phyloP scores from a whole-genome alignment of 2,888 invertebrate species.

The Allophyes oxyacanthae region DNA sequence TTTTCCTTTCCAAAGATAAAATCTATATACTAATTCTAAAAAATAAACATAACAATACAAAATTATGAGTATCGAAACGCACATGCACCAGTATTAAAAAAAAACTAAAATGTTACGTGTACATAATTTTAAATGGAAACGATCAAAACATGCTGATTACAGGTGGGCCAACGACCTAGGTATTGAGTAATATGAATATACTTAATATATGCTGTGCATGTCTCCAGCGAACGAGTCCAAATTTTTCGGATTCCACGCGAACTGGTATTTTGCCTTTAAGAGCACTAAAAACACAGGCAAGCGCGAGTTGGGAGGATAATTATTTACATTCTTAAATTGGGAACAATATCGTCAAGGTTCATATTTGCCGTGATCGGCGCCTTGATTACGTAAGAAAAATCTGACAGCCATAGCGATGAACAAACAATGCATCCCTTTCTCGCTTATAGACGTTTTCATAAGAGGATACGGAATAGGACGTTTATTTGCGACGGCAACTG shows the following conservation, averaged over 20 bases:
- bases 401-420: too few species aligned
- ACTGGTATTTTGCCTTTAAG: slow-evolving; percentile 50
- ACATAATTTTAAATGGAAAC: slow-evolving; percentile 41
- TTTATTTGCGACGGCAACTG: too few species aligned
- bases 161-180: slow-evolving; percentile 61
- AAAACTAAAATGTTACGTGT: slow-evolving; percentile 25
- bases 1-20: too few species aligned
- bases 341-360: too few species aligned
- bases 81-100: slow-evolving; percentile 1
- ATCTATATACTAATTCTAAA: too few species aligned
- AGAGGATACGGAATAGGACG: too few species aligned
- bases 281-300: slow-evolving; percentile 35
- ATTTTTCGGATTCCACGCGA: slow-evolving; percentile 61
- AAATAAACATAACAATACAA: too few species aligned
- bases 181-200: slow-evolving; percentile 59
- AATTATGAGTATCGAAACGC: too few species aligned
- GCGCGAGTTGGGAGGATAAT: slow-evolving; percentile 31
- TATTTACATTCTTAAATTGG: slow-evolving; percentile 4
- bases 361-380: too few species aligned
- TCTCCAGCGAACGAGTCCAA: slow-evolving; percentile 53
- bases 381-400: too few species aligned
- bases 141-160: slow-evolving; percentile 56
- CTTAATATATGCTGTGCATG: slow-evolving; percentile 50
- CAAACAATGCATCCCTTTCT: too few species aligned
- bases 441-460: too few species aligned